phyloP scores from a whole-genome alignment of 2,888 invertebrate genomes.

The Diplolepis rosae region DNA sequence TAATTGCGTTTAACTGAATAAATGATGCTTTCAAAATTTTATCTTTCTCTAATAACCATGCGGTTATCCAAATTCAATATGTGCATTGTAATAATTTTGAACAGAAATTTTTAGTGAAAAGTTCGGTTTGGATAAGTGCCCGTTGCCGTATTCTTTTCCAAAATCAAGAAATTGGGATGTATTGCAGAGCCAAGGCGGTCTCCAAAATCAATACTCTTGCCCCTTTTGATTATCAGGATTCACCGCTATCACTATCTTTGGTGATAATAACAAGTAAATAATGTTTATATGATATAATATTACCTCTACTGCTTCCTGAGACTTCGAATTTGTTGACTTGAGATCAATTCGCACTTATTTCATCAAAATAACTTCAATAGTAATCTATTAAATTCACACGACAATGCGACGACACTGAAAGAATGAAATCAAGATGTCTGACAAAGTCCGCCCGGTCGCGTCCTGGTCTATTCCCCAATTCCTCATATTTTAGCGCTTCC shows the following conservation, averaged over 20 bases:
- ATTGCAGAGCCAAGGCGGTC: neutral
- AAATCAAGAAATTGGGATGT: neutral
- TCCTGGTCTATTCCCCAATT: neutral
- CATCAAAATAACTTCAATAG: neutral
- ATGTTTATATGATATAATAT: neutral
- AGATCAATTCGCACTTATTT: neutral
- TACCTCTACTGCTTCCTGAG: neutral
- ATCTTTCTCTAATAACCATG: neutral
- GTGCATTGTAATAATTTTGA: neutral
- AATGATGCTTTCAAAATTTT: neutral
- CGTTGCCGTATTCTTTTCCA: neutral
- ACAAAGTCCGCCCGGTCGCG: neutral
- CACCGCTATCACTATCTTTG: neutral
- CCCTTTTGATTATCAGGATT: neutral
- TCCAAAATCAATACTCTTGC: neutral
- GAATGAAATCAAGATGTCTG: neutral
- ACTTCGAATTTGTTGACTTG: neutral
- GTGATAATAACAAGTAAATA: neutral
- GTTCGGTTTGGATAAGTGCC: neutral
- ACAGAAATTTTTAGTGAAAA: neutral
- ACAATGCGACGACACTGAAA: neutral
- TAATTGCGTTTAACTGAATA: neutral
- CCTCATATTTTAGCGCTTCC: neutral
- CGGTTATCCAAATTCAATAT: neutral
- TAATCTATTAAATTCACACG: neutral